These are phyloP conservation scores for Itoplectis maculator DNA, from an alignment of 2,888 invertebrate species.

Conservation along the genomic window DNA sequence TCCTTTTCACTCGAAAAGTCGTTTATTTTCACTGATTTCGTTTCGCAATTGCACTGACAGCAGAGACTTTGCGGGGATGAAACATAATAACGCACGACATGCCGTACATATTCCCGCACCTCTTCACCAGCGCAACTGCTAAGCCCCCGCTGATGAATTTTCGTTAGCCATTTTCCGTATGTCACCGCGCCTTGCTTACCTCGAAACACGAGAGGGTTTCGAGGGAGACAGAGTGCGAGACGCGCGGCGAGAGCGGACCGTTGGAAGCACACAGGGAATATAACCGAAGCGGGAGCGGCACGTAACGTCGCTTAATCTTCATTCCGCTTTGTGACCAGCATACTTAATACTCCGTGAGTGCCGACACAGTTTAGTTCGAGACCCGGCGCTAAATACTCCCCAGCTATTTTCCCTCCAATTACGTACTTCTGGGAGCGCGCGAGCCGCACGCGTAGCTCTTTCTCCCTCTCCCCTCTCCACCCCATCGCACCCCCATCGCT, in stretches of 20 bases:
- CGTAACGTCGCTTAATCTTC: conserved; percentile 63
- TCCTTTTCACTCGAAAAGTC: too few relatives aligned
- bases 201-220: too few relatives aligned
- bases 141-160: too few relatives aligned
- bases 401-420: conserved; percentile 61
- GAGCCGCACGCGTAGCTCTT: conserved; percentile 24
- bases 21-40: too few relatives aligned
- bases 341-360: conserved; percentile 55
- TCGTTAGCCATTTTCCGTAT: too few relatives aligned
- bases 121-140: too few relatives aligned
- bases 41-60: too few relatives aligned
- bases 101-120: too few relatives aligned
- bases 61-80: too few relatives aligned
- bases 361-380: conserved; percentile 53
- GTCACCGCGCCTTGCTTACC: too few relatives aligned
- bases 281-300: conserved; percentile 16
- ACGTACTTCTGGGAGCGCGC: conserved; percentile 53
- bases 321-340: conserved; percentile 58
- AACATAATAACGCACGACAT: too few relatives aligned
- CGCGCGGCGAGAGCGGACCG: conserved; percentile 9
- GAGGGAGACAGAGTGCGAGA: not conserved
- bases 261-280: conserved; percentile 7
- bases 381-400: conserved; percentile 58
- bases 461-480: not conserved
- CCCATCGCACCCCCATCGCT: too few relatives aligned